Base-by-base conservation (phyloP, 2,113 vertebrate genomes). In the Mesoclemmys tuberculata region DNA sequence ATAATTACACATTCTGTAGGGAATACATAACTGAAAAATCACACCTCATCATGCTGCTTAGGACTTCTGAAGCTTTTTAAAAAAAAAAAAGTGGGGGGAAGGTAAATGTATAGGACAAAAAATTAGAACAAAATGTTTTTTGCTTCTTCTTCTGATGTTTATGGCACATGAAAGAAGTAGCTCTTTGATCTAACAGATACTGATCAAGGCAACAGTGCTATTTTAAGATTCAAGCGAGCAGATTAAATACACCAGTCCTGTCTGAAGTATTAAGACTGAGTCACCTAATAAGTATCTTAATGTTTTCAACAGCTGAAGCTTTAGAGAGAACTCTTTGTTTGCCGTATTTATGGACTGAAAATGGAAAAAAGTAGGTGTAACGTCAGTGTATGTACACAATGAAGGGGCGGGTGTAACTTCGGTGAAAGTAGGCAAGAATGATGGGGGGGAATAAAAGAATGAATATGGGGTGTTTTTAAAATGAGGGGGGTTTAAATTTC, bases 341-440 rank as follows among this genome's bases (percentile, higher is more conserved):
- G 8, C 11, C 84, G 61, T 89, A 80, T 16, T 94, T 93, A 93
- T 92, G 44, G 87, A 58, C 26, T 78, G 80, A 84, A 94, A 88
- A 52, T 3, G 84, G 51, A 27, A 84, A 85, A 91, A 68, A 2
- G 35, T 24, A 22, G 52, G 11, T 85, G 22, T 75, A 29, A 18
- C 12, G 41, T 41, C 6, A 54, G 19, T 51, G 64, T 18, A 48
- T 41, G 26, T 82, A 19, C n/a, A 24, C 48, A 85, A 52, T 41
- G 35, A 52, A 52, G 88, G 90, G 74, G 74, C 27, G 4, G 1
- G 5, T 46, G 27, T 31, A 82, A 89, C 35, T 71, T 71, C n/a
- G 22, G 68, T 3, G 38, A 80, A 54, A 38, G 21, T 41, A 75
- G 6, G 87, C 14, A 10, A 41, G 7, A 12, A 35, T 56, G 77